Base-by-base conservation (phyloP, 2,797 vertebrate genomes). In the Catharus ustulatus region DNA sequence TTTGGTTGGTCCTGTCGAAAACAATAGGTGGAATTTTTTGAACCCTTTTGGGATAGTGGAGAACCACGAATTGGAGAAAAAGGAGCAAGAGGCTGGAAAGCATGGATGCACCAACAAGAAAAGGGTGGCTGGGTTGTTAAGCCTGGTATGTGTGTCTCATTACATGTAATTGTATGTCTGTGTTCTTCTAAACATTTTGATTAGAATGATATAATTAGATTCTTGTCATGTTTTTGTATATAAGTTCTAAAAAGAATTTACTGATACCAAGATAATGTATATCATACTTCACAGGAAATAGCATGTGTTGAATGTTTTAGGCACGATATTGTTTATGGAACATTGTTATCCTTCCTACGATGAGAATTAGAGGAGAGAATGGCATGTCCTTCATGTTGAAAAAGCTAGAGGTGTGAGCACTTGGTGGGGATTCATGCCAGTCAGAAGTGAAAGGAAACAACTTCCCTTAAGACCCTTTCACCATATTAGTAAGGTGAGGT, bases 41-140 rank as follows among this genome's bases (percentile, higher is more conserved):
- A 99, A 96, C 98, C 99, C 0, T 99, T 99, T 82, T 99, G 99
- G 99, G 99, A 99, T 96, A 99, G 99, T 1, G 99, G 99, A 66
- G 99, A 99, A 92, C 98, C 98, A 19, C 98, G 99, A 55, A 97
- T 99, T 43, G 99, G 99, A 77, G 99, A 99, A 97, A 97, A 97
- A 59, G 99, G 98, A 5, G 98, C 99, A 68, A 98, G 98, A 80
- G 99, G 99, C 69, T 99, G 99, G 99, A 98, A 98, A 78, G 98
- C 98, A 3, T 99, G 99, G 99, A 99, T 99, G 99, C 98, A 98
- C 71, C 99, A 99, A 96, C 99, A 99, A 95, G 99, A 99, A 90
- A 98, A 98, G 84, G 99, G 99, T 45, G 99, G 99, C 75, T 99
- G 99, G 99, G 82, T 99, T 64, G 94, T 98, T 90, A 97, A 97